A percentile compares a stretch with the other conserved stretches of the same genome.
These are phyloP conservation scores for Sthenelais limicola DNA, from an alignment of 2,888 invertebrate genomes.

Conservation along the genomic window DNA sequence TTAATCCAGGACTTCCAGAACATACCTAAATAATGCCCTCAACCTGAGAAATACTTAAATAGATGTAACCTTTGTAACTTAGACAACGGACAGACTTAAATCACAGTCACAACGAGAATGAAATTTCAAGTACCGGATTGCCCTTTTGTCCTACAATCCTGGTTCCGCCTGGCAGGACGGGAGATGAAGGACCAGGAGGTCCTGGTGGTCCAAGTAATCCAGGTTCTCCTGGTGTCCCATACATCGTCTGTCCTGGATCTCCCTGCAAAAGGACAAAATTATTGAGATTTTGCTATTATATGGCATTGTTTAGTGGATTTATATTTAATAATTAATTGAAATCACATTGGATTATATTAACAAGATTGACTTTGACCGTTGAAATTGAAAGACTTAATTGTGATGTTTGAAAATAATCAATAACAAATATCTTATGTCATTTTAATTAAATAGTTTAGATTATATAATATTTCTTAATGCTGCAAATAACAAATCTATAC, in stretches of 20 bases:
- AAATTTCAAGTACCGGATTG: slow-evolving; percentile 17
- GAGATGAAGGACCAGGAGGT: slow-evolving; percentile 4
- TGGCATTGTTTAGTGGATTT: no score
- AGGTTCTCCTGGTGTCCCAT: neutral
- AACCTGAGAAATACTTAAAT: no score
- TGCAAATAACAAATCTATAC: neutral
- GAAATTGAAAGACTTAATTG: no score
- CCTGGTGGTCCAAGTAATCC: slow-evolving; percentile 9
- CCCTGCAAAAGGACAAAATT: slow-evolving; percentile 11
- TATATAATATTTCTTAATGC: neutral
- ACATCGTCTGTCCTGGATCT: neutral
- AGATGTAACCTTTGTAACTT: no score
- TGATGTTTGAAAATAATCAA: neutral
- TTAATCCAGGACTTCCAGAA: no score
- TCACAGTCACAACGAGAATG: no score
- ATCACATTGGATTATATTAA: no score
- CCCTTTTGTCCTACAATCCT: slow-evolving; percentile 18
- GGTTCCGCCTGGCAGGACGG: slow-evolving; percentile 20
- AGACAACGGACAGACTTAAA: no score
- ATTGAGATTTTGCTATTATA: neutral
- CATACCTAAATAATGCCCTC: no score
- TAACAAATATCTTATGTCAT: neutral
- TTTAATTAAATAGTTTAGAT: neutral
- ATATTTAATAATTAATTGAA: no score
- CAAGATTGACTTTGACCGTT: no score